Evolutionary conservation across 2,113 vertebrate species (phyloP).

Genomic region (Thymallus thymallus): DNA sequence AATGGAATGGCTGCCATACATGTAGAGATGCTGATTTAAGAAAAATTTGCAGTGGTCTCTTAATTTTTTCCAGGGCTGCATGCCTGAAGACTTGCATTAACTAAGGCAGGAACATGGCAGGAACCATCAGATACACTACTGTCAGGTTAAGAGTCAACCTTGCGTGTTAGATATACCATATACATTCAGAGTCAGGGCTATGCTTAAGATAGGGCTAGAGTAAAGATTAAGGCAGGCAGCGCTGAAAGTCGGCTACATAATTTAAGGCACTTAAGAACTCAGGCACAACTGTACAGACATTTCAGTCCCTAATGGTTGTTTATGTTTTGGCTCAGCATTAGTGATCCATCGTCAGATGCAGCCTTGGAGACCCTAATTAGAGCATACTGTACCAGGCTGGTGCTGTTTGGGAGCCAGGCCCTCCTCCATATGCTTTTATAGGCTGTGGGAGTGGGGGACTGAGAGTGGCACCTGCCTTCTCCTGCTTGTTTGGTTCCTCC

Average conservation of each 20-base stretch:
- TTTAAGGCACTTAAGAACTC: constrained; percentile 1
- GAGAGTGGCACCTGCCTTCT: not conserved
- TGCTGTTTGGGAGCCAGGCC: not conserved
- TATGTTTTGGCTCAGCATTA: constrained; percentile 1
- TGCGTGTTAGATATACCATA: not conserved
- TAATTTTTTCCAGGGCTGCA: too few relatives aligned
- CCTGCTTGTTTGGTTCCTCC: not conserved
- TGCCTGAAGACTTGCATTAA: not conserved
- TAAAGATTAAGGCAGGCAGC: not conserved
- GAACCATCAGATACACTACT: not conserved
- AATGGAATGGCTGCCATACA: too few relatives aligned
- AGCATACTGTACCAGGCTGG: not conserved
- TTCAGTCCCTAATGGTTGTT: constrained; percentile 1
- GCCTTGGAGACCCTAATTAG: constrained; percentile 2
- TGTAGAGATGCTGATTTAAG: too few relatives aligned
- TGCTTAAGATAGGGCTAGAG: not conserved
- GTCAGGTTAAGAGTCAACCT: not conserved
- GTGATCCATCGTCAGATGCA: not conserved
- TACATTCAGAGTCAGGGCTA: not conserved
- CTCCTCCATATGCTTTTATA: not conserved
- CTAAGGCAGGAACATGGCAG: not conserved
- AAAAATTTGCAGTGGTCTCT: too few relatives aligned
- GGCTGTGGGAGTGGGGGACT: not conserved
- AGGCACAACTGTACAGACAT: not conserved
- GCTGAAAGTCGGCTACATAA: not conserved